These are phyloP conservation scores for Pristiophorus japonicus DNA, from an alignment of 2,113 vertebrate genomes.

Conservation along the genomic window DNA sequence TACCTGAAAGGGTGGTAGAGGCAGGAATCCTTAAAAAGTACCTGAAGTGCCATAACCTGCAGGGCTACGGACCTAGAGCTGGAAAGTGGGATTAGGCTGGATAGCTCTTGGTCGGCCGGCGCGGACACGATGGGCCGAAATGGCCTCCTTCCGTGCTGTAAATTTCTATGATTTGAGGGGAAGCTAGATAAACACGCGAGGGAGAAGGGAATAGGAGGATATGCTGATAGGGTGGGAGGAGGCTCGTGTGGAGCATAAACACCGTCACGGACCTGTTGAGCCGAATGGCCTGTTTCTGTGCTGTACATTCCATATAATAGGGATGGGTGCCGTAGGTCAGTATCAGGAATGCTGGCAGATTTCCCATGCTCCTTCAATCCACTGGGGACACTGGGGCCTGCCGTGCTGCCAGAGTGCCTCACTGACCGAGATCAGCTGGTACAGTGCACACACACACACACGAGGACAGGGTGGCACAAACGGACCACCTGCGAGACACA, in stretches of 20 bases:
- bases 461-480: too few species aligned
- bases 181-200: too few species aligned
- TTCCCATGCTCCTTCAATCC: not conserved
- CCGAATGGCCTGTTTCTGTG: too few species aligned
- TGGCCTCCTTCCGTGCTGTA: too few species aligned
- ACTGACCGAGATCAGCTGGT: not conserved
- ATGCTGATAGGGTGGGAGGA: not conserved
- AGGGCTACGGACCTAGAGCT: too few species aligned
- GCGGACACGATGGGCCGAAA: too few species aligned
- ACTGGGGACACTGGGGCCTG: not conserved
- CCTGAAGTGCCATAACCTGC: too few species aligned
- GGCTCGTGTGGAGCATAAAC: not conserved
- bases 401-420: not conserved
- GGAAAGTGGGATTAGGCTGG: too few species aligned
- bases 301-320: not conserved
- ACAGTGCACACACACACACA: not conserved
- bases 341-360: not conserved
- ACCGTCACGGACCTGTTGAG: not conserved
- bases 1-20: too few species aligned
- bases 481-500: not conserved
- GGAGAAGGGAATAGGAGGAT: not conserved
- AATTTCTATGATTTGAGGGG: too few species aligned
- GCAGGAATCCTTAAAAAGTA: too few species aligned
- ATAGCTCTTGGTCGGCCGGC: too few species aligned
- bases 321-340: not conserved